Conservation (phyloP, 2,888 invertebrate genomes). For the Aromia moschata region DNA sequence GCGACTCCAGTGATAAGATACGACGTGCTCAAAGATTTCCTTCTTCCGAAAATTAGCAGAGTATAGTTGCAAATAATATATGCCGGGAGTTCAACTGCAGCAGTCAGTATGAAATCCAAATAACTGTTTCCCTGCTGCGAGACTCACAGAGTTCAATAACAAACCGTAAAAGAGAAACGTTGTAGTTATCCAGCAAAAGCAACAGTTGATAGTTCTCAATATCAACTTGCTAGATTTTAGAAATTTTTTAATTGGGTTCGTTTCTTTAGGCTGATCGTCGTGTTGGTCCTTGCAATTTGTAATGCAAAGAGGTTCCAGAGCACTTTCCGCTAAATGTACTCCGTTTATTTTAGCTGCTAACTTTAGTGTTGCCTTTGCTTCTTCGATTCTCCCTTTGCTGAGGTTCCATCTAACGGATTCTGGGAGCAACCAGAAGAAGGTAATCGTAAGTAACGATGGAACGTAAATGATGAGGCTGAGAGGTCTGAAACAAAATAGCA, state of each 20-base stretch:
- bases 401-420: slow-evolving; percentile 83
- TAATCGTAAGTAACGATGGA: slow-evolving; percentile 73
- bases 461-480: slow-evolving; percentile 67
- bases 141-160: slow-evolving; percentile 78
- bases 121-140: slow-evolving; percentile 81
- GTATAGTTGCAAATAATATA: slow-evolving; percentile 72
- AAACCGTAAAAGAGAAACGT: slow-evolving; percentile 84
- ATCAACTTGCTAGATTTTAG: slow-evolving; percentile 57
- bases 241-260: slow-evolving; percentile 29
- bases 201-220: slow-evolving; percentile 70
- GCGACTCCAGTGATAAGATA: slow-evolving; percentile 71
- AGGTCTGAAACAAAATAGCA: slow-evolving; percentile 46
- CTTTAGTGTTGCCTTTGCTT: slow-evolving; percentile 68
- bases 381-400: slow-evolving; percentile 67
- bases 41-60: slow-evolving; percentile 72
- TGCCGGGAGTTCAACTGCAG: slow-evolving; percentile 77
- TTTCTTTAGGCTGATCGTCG: slow-evolving; percentile 23
- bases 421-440: slow-evolving; percentile 74
- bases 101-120: slow-evolving; percentile 77
- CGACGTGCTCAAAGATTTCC: slow-evolving; percentile 69
- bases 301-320: slow-evolving; percentile 50
- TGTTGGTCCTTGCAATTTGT: background rate
- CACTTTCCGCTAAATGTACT: slow-evolving; percentile 52
- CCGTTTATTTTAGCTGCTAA: slow-evolving; percentile 73
- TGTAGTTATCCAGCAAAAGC: slow-evolving; percentile 83